phyloP scores from a whole-genome alignment of 2,888 invertebrate genomes.

The Latrodectus hesperus region DNA sequence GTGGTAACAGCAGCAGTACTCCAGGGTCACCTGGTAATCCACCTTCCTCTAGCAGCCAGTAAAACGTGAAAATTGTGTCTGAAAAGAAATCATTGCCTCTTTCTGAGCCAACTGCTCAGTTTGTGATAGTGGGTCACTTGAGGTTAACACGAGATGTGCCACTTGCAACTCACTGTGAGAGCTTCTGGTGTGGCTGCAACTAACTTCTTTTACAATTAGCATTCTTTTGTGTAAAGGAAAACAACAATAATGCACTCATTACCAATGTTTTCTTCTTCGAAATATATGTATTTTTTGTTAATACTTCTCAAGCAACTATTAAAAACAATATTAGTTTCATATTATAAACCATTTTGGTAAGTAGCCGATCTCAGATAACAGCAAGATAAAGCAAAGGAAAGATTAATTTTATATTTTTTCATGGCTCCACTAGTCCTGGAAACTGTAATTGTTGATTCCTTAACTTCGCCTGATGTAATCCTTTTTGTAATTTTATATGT shows the following conservation, averaged over 20 bases:
- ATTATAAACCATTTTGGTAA: constrained; percentile 17
- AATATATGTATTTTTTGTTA: background rate
- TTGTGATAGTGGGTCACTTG: background rate
- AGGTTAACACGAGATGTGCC: constrained; percentile 16
- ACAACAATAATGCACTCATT: background rate
- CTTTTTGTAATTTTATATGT: constrained; percentile 62
- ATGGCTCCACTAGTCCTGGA: constrained; percentile 16
- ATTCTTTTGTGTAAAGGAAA: constrained; percentile 6
- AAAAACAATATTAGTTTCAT: constrained; percentile 14
- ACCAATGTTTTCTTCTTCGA: background rate
- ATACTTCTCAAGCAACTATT: background rate
- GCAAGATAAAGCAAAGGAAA: constrained; percentile 7
- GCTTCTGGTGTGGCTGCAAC: background rate
- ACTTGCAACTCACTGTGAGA: constrained; percentile 20
- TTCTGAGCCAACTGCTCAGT: background rate
- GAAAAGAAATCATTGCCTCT: background rate
- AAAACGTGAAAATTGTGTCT: background rate
- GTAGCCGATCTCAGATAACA: constrained; percentile 27
- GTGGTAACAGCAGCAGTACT: constrained; percentile 31
- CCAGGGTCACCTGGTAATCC: constrained; percentile 64
- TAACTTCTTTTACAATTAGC: constrained; percentile 21
- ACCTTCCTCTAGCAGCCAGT: constrained; percentile 62
- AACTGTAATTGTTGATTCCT: constrained; percentile 18
- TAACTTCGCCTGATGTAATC: constrained; percentile 8
- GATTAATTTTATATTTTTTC: constrained; percentile 25